phyloP scores from a whole-genome alignment of 2,888 invertebrate genomes.

The Cephus rjabovi region DNA sequence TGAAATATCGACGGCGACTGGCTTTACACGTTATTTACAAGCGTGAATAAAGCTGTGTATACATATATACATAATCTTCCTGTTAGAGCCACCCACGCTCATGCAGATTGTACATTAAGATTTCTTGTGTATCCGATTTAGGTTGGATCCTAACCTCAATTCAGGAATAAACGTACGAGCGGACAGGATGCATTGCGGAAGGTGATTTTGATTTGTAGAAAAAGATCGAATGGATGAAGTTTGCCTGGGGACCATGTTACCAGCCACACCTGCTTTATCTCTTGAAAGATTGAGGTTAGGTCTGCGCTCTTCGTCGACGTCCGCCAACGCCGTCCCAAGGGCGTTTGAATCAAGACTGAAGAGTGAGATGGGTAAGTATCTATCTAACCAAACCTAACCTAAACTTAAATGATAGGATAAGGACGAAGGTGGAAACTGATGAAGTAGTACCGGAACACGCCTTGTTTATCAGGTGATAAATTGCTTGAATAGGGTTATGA shows the following conservation, averaged over 20 bases:
- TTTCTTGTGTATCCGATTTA: not conserved
- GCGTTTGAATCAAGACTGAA: not conserved
- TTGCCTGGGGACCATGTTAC: not conserved
- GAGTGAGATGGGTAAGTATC: not conserved
- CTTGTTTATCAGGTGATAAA: conserved; percentile 48
- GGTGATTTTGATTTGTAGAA: not conserved
- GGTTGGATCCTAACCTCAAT: not conserved
- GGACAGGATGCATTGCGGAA: not conserved
- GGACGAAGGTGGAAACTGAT: not conserved
- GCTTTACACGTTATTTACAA: not conserved
- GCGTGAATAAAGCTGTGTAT: not conserved
- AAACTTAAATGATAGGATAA: not conserved
- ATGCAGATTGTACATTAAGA: not conserved
- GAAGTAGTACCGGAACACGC: conserved; percentile 34
- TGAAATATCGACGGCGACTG: not conserved
- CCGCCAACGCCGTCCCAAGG: not conserved
- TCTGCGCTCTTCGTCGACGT: not conserved
- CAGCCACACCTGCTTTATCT: conserved; percentile 40
- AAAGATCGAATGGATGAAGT: not conserved
- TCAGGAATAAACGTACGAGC: not conserved
- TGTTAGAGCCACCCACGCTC: not conserved
- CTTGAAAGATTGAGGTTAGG: not conserved
- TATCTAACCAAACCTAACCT: not conserved
- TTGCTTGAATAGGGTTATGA: conserved; percentile 31
- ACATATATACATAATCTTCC: not conserved